Base-by-base conservation (phyloP, 2,113 vertebrate species). In the Hippoglossus stenolepis region DNA sequence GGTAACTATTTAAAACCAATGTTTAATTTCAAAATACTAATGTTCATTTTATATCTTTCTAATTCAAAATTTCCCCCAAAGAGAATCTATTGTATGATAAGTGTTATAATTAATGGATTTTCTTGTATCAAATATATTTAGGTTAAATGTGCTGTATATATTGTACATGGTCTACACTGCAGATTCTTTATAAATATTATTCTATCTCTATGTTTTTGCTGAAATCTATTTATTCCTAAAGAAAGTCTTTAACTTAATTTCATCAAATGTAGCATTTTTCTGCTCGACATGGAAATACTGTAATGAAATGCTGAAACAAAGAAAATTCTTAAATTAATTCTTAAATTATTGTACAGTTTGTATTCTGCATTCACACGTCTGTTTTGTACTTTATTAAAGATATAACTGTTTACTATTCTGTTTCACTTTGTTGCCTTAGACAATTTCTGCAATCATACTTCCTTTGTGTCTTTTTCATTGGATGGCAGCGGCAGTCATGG, bases 351-450 rank as follows among this genome's bases (percentile, higher is more conserved):
- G 82, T 92, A 88, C 77, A 89, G 70, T 89, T 87, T 91, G 76
- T 62, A 87, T 87, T 78, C 71, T 91, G 76, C 65, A 85, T 86
- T 80, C 71, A 85, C 56, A 70, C 77, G 54, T 85, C 73, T 89
- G 79, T 92, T 92, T 89, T 93, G 70, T 93, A 93, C 88, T 93
- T 90, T 76, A 94, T 91, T 93, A 95, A 95, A 95, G 43, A 88
- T 89, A 77, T 86, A 82, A 61, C 68, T 87, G 66, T 92, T 85
- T 76, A 86, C 65, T 81, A 70, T 38, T 74, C 4, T 56, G 53
- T 12, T 21, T 64, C 24, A 65, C 73, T 74, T 59, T 77, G 47
- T 57, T 49, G 10, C 35, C 3, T 13, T 47, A 57, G 17, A 40
- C 13, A 45, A 14, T 24, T 24, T 23, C 57, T 47, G 35, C 38